Conservation (phyloP, 2,888 invertebrate species). For the Stenolophus ochropezus region DNA sequence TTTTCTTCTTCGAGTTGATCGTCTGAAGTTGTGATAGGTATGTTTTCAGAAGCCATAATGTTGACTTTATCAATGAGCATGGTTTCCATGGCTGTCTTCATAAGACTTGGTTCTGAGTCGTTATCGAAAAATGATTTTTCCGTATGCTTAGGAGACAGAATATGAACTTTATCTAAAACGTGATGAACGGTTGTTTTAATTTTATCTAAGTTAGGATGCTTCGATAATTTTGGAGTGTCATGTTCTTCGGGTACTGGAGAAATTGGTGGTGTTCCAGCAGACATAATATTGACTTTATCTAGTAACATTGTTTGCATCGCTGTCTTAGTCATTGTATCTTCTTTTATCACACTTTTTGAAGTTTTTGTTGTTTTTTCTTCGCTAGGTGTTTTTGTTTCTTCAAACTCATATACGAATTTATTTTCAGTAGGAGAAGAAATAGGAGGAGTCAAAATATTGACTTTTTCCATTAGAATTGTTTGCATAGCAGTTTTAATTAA, state of each 20-base stretch:
- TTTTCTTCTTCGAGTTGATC: background rate
- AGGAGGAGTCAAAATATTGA: slow-evolving; percentile 34
- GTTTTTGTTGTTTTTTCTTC: background rate
- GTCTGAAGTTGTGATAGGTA: background rate
- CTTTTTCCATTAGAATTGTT: slow-evolving; percentile 68
- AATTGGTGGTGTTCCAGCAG: slow-evolving; percentile 68
- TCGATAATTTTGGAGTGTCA: background rate
- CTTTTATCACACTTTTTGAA: background rate
- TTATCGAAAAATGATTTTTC: slow-evolving; percentile 10
- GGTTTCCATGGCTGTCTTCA: slow-evolving; percentile 71
- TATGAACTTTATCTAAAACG: slow-evolving; percentile 19
- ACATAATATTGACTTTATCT: slow-evolving; percentile 69
- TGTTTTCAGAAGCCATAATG: slow-evolving; percentile 8
- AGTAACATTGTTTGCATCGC: slow-evolving; percentile 70
- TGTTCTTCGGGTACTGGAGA: slow-evolving; percentile 63
- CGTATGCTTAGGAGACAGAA: background rate
- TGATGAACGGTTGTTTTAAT: slow-evolving; percentile 33
- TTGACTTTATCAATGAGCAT: slow-evolving; percentile 67
- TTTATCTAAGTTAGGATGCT: slow-evolving; percentile 1
- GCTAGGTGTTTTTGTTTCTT: background rate
- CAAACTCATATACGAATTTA: background rate
- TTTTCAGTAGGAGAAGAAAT: background rate
- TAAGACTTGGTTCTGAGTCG: slow-evolving; percentile 65
- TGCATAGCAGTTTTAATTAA: slow-evolving; percentile 70
- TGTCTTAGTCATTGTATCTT: slow-evolving; percentile 62